phyloP scores from a whole-genome alignment of 2,797 vertebrate genomes.

The Epinephelus coioides region DNA sequence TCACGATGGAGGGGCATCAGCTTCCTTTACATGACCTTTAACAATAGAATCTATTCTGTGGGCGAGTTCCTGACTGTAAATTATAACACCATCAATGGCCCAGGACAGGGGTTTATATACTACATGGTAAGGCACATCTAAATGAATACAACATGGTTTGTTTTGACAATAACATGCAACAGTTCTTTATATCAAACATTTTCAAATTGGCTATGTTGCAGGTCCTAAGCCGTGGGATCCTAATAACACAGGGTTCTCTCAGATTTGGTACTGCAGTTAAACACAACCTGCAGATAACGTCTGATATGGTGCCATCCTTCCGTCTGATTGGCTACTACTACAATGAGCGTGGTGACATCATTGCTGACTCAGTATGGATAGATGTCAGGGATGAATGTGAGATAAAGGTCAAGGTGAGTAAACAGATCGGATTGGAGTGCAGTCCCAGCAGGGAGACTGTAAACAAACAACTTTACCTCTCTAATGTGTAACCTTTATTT shows the following conservation, averaged over 20 bases:
- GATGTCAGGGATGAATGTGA: conserved; percentile 86
- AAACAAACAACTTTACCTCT: neutral
- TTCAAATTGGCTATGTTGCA: conserved; percentile 58
- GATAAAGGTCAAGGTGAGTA: conserved; percentile 79
- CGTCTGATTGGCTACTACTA: conserved; percentile 90
- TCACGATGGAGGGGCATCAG: conserved; percentile 59
- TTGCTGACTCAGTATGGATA: conserved; percentile 89
- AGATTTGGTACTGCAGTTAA: neutral
- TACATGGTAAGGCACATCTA: conserved; percentile 83
- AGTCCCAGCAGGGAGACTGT: conserved; percentile 6
- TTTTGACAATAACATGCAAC: neutral
- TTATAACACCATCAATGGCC: conserved; percentile 52
- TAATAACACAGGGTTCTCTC: conserved; percentile 52
- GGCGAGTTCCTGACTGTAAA: conserved; percentile 41
- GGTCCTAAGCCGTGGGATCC: conserved; percentile 86
- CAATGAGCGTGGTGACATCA: conserved; percentile 67
- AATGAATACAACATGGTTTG: neutral
- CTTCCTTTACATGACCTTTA: conserved; percentile 77
- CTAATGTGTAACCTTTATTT: too few relatives aligned
- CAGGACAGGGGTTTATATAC: conserved; percentile 65
- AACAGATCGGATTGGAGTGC: conserved; percentile 48
- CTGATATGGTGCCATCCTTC: conserved; percentile 87
- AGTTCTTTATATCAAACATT: neutral
- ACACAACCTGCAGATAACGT: conserved; percentile 61
- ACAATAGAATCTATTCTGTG: conserved; percentile 59